Base-by-base conservation (phyloP, 1,140 invertebrate genomes). In the Melipona quadrifasciata region DNA sequence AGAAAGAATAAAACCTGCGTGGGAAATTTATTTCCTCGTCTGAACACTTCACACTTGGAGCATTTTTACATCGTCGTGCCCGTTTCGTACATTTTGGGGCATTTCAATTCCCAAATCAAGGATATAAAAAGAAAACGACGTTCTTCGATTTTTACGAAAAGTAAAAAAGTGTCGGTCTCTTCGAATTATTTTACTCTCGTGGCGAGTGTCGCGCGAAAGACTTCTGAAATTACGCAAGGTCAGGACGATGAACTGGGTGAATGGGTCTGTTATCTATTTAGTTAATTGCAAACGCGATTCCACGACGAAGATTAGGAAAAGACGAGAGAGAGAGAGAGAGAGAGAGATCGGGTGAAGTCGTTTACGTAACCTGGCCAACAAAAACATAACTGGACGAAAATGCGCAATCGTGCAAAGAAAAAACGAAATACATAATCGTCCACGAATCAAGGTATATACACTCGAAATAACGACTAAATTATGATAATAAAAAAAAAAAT, bases 211-310 rank as follows among this genome's bases (percentile, higher is more conserved):
- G 27, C 17, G 27, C 57, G 53, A n/a, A 57, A 24, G 17, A 16
- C 2, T 19, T 10, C 11, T n/a, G 58, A 19, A 55, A 67, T 55
- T 57, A 75, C 31, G 51, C 58, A 16, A 75, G 31, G 31, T 67
- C 72, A 55, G 39, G 57, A 73, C 58, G 24, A 70, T 10, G 77
- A 80, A 80, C 24, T 21, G 17, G 24, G 31, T 21, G n/a, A 47
- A 31, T 16, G 19, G 53, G 0, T 6, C 3, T 2, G 39, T 61
- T 73, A 81, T 81, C 55, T 73, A n/a, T 81, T 73, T 47, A 21
- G 10, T 73, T 61, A 64, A 81, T 64, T 73, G 68, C 39, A 65
- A 55, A 16, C 17, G 21, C 34, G 53, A 80, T 80, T 58, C 6
- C 2, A 34, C 19, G 11, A 12, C 4, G 16, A 19, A 19, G 58